Evolutionary conservation across 2,797 vertebrate genomes (phyloP).

Genomic region (Eulemur albifrons): DNA sequence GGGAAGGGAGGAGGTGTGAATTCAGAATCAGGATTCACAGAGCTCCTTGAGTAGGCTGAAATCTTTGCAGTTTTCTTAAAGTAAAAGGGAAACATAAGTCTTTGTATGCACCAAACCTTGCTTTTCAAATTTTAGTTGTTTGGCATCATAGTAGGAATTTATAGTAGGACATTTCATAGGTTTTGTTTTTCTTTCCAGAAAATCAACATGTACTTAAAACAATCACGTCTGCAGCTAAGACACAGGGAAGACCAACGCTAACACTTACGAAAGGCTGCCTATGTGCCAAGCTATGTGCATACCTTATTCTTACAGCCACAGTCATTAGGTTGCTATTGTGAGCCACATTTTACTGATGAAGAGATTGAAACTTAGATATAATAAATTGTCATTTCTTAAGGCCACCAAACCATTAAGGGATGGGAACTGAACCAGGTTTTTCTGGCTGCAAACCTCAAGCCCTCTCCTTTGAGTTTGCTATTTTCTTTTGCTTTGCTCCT

Average conservation of each 20-base stretch:
- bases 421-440: neutral
- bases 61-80: neutral
- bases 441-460: neutral
- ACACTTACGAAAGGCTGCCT: neutral
- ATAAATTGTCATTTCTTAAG: neutral
- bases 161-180: neutral
- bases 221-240: neutral
- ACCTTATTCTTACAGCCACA: neutral
- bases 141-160: neutral
- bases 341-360: neutral
- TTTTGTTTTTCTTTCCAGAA: neutral
- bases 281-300: neutral
- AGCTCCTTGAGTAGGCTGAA: slow-evolving; percentile 29
- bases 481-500: neutral
- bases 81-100: neutral
- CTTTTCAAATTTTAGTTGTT: neutral
- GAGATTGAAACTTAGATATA: neutral
- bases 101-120: neutral
- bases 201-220: neutral
- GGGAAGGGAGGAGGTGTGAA: slow-evolving; percentile 34
- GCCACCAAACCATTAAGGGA: neutral
- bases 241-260: neutral
- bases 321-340: neutral
- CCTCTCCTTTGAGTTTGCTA: neutral
- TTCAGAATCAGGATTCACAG: slow-evolving; percentile 35